Evolutionary conservation across 2,113 vertebrate species (phyloP).

Genomic region (Heterochromis multidens): DNA sequence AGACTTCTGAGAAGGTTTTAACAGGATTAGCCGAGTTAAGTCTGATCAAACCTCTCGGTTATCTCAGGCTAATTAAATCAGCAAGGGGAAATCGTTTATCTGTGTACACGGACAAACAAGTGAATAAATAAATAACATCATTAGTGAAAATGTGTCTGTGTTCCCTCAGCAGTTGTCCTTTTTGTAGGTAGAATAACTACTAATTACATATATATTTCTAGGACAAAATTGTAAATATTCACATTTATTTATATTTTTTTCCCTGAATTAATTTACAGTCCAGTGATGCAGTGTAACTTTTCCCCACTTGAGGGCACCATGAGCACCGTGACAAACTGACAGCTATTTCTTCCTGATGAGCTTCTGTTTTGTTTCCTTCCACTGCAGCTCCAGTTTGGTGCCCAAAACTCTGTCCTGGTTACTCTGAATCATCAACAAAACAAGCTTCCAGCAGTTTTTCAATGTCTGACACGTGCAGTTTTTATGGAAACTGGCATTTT

Average conservation of each 20-base stretch:
- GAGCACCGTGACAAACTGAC: not conserved
- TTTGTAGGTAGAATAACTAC: no score
- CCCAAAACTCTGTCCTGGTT: not conserved
- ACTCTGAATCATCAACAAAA: not conserved
- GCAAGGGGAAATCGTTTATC: not conserved
- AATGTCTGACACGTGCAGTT: no score
- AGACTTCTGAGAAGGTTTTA: not conserved
- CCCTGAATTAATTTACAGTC: not conserved
- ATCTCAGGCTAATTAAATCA: not conserved
- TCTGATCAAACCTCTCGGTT: not conserved
- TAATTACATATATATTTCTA: no score
- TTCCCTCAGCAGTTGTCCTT: no score
- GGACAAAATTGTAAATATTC: no score
- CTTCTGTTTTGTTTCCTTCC: not conserved
- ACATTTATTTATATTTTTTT: no score
- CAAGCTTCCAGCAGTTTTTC: not conserved
- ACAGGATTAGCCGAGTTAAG: not conserved
- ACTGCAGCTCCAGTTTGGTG: no score
- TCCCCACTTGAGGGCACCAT: not conserved
- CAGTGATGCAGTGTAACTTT: no score
- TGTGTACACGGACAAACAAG: not conserved
- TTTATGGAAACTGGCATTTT: not conserved
- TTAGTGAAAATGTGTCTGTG: not conserved
- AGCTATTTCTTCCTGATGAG: accelerated
- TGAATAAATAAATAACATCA: accelerated